phyloP scores from a whole-genome alignment of 1,140 invertebrate species.

The Drosophila pruinosa region DNA sequence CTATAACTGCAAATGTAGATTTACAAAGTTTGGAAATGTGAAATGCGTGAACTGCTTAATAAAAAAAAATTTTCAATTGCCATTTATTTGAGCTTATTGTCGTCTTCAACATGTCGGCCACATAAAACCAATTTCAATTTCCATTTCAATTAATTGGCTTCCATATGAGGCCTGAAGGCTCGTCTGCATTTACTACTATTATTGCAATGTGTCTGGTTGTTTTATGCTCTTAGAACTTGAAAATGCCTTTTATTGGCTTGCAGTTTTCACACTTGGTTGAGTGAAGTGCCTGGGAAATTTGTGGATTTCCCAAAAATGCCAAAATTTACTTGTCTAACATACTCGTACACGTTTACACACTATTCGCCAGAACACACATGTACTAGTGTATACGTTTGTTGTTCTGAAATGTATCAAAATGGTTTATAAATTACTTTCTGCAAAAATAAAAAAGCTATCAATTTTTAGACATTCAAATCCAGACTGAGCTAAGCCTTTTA shows the following conservation, averaged over 20 bases:
- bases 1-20: constrained; percentile 46
- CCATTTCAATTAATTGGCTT: constrained; percentile 64
- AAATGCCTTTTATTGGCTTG: constrained; percentile 47
- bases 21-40: constrained; percentile 37
- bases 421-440: not conserved
- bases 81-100: constrained; percentile 34
- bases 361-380: too few relatives aligned
- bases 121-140: constrained; percentile 28
- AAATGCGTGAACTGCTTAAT: constrained; percentile 55
- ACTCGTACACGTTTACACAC: not conserved
- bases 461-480: not conserved
- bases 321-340: constrained; percentile 2
- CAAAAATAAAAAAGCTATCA: not conserved
- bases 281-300: constrained; percentile 10
- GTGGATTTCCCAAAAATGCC: constrained; percentile 28
- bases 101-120: constrained; percentile 11
- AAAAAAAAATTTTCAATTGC: constrained; percentile 61
- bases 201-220: constrained; percentile 4
- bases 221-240: constrained; percentile 19
- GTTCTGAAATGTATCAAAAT: not conserved
- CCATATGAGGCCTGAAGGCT: constrained; percentile 21
- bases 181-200: not conserved
- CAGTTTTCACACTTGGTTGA: constrained; percentile 39
- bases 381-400: not conserved
- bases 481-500: not conserved